These are phyloP conservation scores for Epiperipatus broadwayi DNA, from an alignment of 2,888 invertebrate genomes.

Conservation along the genomic window DNA sequence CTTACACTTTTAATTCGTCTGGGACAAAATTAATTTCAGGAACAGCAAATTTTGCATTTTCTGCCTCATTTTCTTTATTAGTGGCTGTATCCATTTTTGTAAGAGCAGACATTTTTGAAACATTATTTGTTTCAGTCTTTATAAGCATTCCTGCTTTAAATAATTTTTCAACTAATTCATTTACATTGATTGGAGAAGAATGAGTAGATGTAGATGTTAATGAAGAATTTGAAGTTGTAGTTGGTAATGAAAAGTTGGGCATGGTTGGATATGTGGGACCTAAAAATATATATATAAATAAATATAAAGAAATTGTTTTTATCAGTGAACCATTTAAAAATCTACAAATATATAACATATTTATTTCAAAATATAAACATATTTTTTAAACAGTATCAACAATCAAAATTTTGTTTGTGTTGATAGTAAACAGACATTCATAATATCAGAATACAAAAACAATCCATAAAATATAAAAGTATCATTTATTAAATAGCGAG, in stretches of 20 bases:
- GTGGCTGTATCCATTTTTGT: conserved; percentile 13
- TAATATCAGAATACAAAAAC: too few species aligned
- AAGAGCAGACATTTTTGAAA: conserved; percentile 13
- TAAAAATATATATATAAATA: too few species aligned
- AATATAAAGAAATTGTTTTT: too few species aligned
- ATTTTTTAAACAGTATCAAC: too few species aligned
- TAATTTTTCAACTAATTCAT: conserved; percentile 61
- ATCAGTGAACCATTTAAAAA: too few species aligned
- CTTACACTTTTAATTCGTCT: conserved; percentile 52
- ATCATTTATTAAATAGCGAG: too few species aligned
- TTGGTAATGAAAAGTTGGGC: neutral
- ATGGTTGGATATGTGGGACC: neutral
- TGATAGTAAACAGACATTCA: too few species aligned
- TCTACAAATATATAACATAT: too few species aligned
- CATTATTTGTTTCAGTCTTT: conserved; percentile 11
- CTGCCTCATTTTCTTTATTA: conserved; percentile 16
- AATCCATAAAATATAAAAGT: too few species aligned
- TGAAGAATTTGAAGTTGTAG: neutral
- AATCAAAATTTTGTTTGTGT: too few species aligned
- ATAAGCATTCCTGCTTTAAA: conserved; percentile 51
- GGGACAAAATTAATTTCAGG: conserved; percentile 40
- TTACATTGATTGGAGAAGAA: conserved; percentile 39
- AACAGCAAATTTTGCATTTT: conserved; percentile 16
- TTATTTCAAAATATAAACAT: too few species aligned
- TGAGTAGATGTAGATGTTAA: conserved; percentile 10